Conservation (phyloP, 2,797 vertebrate genomes). For the Ibycter americanus region DNA sequence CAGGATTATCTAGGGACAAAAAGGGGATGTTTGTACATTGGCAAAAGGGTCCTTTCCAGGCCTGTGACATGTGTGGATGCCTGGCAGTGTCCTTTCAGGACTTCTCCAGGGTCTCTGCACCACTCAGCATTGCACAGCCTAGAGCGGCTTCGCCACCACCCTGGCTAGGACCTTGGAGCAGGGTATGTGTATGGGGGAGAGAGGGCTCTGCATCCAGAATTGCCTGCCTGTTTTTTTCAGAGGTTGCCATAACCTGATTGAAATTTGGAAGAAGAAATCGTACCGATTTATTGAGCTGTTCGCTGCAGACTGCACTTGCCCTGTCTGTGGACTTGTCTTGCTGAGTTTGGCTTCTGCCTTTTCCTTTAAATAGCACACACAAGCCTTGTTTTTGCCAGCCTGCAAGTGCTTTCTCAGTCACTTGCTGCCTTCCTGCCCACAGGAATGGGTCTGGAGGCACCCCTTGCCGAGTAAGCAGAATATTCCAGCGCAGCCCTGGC, state of each 20-base stretch:
- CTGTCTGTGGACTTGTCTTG: not conserved
- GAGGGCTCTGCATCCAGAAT: not conserved
- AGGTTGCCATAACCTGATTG: not conserved
- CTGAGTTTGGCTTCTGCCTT: not conserved
- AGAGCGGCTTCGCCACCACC: not conserved
- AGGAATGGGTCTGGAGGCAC: not conserved
- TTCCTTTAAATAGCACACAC: not conserved
- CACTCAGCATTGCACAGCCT: not conserved
- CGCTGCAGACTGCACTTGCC: not conserved
- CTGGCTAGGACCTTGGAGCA: not conserved
- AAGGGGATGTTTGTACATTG: not conserved
- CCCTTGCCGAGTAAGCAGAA: not conserved
- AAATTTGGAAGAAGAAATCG: not conserved
- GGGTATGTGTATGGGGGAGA: not conserved
- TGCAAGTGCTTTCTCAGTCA: not conserved
- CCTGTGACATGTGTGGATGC: not conserved
- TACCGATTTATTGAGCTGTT: not conserved
- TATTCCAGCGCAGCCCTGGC: not conserved
- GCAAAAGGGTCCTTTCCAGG: not conserved
- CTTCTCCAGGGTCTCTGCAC: not conserved
- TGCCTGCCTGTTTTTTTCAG: not conserved
- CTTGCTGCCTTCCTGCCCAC: conserved; percentile 6
- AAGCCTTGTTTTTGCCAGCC: not conserved
- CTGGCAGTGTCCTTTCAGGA: not conserved
- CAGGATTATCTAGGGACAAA: not conserved